phyloP scores from a whole-genome alignment of 2,888 invertebrate species.

The Pollenia amentaria region DNA sequence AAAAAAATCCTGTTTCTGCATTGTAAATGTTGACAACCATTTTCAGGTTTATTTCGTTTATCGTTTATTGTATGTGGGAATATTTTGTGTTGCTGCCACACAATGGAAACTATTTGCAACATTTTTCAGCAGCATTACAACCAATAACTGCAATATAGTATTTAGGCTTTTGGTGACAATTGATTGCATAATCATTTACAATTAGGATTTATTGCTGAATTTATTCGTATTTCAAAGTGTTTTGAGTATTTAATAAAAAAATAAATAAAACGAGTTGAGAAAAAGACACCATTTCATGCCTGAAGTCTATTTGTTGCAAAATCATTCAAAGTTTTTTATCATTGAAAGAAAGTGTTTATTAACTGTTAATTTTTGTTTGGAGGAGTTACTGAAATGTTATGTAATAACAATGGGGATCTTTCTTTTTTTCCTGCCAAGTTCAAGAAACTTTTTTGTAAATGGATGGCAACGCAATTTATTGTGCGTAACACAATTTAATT shows the following conservation, averaged over 20 bases:
- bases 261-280: background rate
- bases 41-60: constrained; percentile 67
- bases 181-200: constrained; percentile 73
- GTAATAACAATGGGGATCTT: background rate
- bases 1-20: constrained; percentile 58
- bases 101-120: constrained; percentile 29
- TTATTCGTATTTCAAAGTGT: constrained; percentile 47
- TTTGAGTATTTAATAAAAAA: background rate
- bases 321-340: constrained; percentile 35
- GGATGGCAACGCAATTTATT: background rate
- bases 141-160: constrained; percentile 31
- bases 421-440: constrained; percentile 23
- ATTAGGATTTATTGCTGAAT: constrained; percentile 72
- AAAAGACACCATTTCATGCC: constrained; percentile 59
- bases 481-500: constrained; percentile 3
- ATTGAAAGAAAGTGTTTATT: constrained; percentile 58
- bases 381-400: constrained; percentile 51
- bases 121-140: background rate
- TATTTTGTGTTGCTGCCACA: constrained; percentile 28
- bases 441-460: constrained; percentile 25
- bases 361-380: constrained; percentile 55
- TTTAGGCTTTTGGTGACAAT: constrained; percentile 71
- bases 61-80: constrained; percentile 60
- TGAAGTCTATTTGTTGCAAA: constrained; percentile 66
- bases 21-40: constrained; percentile 44